These are phyloP conservation scores for Tenthredo livida DNA, from an alignment of 2,888 invertebrate genomes.

Conservation along the genomic window DNA sequence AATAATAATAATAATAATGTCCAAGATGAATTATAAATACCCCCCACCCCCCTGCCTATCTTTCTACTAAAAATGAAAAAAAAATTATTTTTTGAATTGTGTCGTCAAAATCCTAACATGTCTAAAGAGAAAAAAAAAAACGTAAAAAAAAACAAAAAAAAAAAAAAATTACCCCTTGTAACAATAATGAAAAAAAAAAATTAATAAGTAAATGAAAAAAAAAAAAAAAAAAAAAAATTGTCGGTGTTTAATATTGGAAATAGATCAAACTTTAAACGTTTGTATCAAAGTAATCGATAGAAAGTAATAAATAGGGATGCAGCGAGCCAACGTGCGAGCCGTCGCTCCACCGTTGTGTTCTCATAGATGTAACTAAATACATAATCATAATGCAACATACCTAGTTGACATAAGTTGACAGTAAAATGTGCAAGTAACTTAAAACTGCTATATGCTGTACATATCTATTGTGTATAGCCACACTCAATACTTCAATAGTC, in stretches of 20 bases:
- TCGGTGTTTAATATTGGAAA: conserved; percentile 73
- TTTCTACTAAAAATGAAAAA: conserved; percentile 70
- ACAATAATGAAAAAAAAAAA: conserved; percentile 57
- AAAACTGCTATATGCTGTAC: conserved; percentile 63
- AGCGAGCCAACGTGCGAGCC: conserved; percentile 74
- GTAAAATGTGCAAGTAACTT: conserved; percentile 32
- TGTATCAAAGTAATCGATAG: conserved; percentile 70
- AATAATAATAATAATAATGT: conserved; percentile 55
- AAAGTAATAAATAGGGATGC: conserved; percentile 68
- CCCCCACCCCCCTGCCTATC: conserved; percentile 69
- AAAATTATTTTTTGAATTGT: conserved; percentile 75
- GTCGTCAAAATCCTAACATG: conserved; percentile 65
- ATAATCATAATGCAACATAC: conserved; percentile 63
- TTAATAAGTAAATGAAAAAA: conserved; percentile 57
- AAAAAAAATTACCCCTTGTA: conserved; percentile 56
- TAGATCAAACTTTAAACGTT: conserved; percentile 63
- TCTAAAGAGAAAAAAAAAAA: conserved; percentile 58
- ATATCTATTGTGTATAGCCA: conserved; percentile 61
- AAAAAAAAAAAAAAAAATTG: conserved; percentile 65
- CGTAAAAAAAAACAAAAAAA: conserved; percentile 59
- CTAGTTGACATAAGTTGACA: conserved; percentile 51
- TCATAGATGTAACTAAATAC: conserved; percentile 71
- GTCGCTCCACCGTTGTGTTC: conserved; percentile 75
- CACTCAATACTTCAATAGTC: conserved; percentile 40
- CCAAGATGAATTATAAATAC: conserved; percentile 56